Evolutionary conservation across 2,113 vertebrate species (phyloP).

Genomic region (Trichechus manatus): DNA sequence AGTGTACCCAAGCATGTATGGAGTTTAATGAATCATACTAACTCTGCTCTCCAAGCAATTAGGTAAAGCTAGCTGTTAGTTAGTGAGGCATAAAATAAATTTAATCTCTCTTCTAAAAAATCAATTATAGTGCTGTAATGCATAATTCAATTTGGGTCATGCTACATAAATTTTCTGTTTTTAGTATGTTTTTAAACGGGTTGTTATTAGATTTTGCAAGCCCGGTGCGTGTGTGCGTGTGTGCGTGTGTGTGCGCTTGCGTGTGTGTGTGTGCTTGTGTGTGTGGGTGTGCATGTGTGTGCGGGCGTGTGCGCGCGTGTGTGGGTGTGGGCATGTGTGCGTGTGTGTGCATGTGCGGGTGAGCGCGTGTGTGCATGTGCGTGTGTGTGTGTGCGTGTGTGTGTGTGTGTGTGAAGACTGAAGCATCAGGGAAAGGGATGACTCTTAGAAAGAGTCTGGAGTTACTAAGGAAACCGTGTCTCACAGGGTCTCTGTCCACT

Average conservation of each 20-base stretch:
- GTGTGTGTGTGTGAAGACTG: not conserved
- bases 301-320: not conserved
- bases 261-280: not conserved
- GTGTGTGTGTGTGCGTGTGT: not conserved
- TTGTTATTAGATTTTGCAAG: slow-evolving; percentile 83
- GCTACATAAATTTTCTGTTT: slow-evolving; percentile 91
- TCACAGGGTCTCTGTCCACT: not conserved
- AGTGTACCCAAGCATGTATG: slow-evolving; percentile 89
- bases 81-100: slow-evolving; percentile 92
- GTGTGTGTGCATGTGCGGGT: not conserved
- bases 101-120: slow-evolving; percentile 93
- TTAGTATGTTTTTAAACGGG: slow-evolving; percentile 87
- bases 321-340: not conserved
- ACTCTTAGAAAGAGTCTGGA: not conserved
- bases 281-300: not conserved
- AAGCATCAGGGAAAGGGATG: not conserved
- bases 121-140: slow-evolving; percentile 92
- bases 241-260: not conserved
- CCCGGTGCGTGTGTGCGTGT: slow-evolving; percentile 16
- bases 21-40: slow-evolving; percentile 91
- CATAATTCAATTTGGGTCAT: slow-evolving; percentile 92
- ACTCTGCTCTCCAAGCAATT: slow-evolving; percentile 91
- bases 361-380: not conserved
- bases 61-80: slow-evolving; percentile 92
- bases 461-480: not conserved